These are phyloP conservation scores for Magallana nippona DNA, from an alignment of 2,888 invertebrate genomes.

Conservation along the genomic window DNA sequence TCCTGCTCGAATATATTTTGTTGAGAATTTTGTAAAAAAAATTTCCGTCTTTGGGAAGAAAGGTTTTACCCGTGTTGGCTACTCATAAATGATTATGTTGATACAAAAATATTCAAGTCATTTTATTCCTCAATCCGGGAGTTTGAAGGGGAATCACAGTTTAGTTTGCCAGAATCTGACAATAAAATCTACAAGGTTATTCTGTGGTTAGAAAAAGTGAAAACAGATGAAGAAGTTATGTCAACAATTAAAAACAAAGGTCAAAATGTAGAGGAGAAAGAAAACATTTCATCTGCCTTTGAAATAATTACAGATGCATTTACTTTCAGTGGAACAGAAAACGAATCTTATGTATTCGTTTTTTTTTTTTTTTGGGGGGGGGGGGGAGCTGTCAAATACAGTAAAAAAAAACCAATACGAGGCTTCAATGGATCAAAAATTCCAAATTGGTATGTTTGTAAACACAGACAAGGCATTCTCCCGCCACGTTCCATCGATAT, in stretches of 20 bases:
- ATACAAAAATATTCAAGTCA: constrained; percentile 83
- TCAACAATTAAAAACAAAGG: constrained; percentile 80
- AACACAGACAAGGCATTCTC: constrained; percentile 84
- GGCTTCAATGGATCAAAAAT: constrained; percentile 66
- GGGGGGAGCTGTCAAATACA: constrained; percentile 10
- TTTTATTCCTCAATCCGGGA: constrained; percentile 85
- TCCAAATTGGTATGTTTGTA: constrained; percentile 86
- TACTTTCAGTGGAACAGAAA: not conserved
- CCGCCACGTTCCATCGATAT: constrained; percentile 84
- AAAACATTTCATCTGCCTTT: constrained; percentile 13
- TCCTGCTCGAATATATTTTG: constrained; percentile 84
- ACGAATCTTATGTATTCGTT: constrained; percentile 35
- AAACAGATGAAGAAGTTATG: constrained; percentile 86
- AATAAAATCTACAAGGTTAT: constrained; percentile 85
- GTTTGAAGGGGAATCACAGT: constrained; percentile 79
- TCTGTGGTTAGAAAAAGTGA: constrained; percentile 89
- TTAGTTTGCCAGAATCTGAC: constrained; percentile 79
- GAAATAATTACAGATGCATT: constrained; percentile 1
- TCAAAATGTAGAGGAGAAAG: constrained; percentile 54
- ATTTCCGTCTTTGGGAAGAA: constrained; percentile 85
- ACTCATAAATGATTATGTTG: constrained; percentile 94
- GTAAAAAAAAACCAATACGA: constrained; percentile 32
- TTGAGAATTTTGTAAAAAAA: constrained; percentile 86
- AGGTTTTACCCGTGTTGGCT: constrained; percentile 89
- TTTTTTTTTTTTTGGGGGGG: too few relatives aligned